Conservation (phyloP, 1,140 invertebrate species). For the Drosophila auraria region DNA sequence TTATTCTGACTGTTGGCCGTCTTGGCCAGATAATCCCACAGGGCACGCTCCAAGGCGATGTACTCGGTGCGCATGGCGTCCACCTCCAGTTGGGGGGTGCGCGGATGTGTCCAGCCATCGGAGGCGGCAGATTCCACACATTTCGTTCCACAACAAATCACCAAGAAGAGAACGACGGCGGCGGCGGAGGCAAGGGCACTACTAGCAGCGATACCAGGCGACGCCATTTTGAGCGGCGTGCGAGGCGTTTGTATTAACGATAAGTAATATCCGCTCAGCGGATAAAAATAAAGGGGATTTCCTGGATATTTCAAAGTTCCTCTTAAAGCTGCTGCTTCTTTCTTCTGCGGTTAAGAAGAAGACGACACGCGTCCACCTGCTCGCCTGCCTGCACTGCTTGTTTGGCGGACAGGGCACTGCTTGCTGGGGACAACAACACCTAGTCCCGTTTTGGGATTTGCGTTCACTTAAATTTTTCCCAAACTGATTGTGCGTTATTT, state of each 20-base stretch:
- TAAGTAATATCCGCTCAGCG: conserved; percentile 27
- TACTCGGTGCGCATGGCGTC: conserved; percentile 87
- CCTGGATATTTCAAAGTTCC: background rate
- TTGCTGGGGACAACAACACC: conserved; percentile 9
- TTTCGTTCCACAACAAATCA: conserved; percentile 22
- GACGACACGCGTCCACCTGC: conserved; percentile 15
- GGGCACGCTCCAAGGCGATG: conserved; percentile 76
- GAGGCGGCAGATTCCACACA: background rate
- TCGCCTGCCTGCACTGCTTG: conserved; percentile 18
- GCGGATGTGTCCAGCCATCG: conserved; percentile 19
- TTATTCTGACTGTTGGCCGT: conserved; percentile 65
- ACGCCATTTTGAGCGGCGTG: conserved; percentile 20
- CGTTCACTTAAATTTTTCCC: conserved; percentile 5
- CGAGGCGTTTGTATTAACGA: background rate
- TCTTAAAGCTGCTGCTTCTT: conserved; percentile 9
- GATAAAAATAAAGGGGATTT: conserved; percentile 15
- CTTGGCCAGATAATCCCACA: conserved; percentile 75
- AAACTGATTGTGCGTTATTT: conserved; percentile 34
- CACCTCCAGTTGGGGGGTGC: conserved; percentile 70
- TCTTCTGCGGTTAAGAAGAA: background rate
- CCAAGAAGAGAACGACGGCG: conserved; percentile 9
- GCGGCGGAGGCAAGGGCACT: conserved; percentile 7
- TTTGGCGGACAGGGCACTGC: conserved; percentile 19
- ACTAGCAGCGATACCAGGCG: conserved; percentile 24
- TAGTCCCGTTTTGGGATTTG: conserved; percentile 12